Evolutionary conservation across 2,888 invertebrate genomes (phyloP), one percentile per base, ranked within the genome.

Genomic region (Eudemis profundana): DNA sequence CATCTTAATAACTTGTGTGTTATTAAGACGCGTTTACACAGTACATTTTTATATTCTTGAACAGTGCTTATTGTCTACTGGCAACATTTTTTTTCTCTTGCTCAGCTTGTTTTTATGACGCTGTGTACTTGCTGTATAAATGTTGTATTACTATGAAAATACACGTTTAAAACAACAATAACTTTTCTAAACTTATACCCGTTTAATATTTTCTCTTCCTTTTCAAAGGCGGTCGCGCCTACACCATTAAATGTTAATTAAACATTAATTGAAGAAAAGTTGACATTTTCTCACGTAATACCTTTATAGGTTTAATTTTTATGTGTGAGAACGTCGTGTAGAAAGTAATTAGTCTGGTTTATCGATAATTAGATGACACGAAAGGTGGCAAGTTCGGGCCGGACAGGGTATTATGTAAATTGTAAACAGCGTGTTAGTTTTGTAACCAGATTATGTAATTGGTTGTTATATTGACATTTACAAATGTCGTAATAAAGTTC

Each of bases 321-420:
- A 56, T 29, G 19, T 44, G 19, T 56, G 56, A 42, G 54, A 54
- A 54, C 54, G 15, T 17, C 12, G 17, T 27, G 23, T 44, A 29
- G 56, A 56, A 56, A 56, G 56, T 44, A 38, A 33, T 33, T 51
- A 21, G 7, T 44, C 42, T 42, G 42, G 29, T 23, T n/a, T 54
- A 27, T 44, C 29, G 23, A 56, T 42, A 56, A 29, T 29, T 56
- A 56, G 56, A 56, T 3, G 19, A 56, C 19, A 56, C 29, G 56
- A 29, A 56, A 33, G 33, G 33, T 33, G 5, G 10, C 33, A 33
- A 10, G 33, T 33, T 33, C 19, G 29, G 27, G 23, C 17, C 42
- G 29, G 19, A 44, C 29, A 17, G 2, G 54, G 29, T 19, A 17
- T 56, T 56, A 56, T 44, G 42, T 19, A 56, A 56, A 56, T 44